A percentile compares a stretch with the other conserved stretches of the same genome.
phyloP scores from a whole-genome alignment of 2,797 vertebrate genomes.

The Lophius americanus region DNA sequence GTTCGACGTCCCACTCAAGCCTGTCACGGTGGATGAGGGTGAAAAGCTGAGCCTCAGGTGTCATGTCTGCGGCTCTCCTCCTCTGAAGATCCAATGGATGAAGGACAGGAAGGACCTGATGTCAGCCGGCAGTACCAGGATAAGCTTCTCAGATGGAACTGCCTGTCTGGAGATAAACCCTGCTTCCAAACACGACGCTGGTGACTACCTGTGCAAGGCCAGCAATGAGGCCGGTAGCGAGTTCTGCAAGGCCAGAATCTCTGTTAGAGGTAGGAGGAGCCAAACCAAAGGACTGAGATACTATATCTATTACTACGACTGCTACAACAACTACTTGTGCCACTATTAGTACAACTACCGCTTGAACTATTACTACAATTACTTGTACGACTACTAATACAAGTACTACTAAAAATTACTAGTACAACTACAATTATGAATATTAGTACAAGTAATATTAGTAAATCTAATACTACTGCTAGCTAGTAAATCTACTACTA shows the following conservation, averaged over 20 bases:
- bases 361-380: no score
- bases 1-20: slow-evolving; percentile 90
- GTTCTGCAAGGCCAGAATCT: slow-evolving; percentile 92
- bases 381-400: no score
- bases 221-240: slow-evolving; percentile 91
- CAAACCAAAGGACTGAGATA: no score
- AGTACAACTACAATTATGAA: no score
- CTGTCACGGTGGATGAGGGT: slow-evolving; percentile 84
- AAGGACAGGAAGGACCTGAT: slow-evolving; percentile 92
- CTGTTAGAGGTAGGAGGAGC: slow-evolving; percentile 85
- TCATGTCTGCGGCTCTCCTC: slow-evolving; percentile 89
- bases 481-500: no score
- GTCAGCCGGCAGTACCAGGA: slow-evolving; percentile 84
- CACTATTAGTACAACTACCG: no score
- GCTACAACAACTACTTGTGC: no score
- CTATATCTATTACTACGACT: no score
- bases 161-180: slow-evolving; percentile 87
- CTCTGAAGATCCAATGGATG: slow-evolving; percentile 94
- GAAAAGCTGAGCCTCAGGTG: slow-evolving; percentile 88
- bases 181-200: slow-evolving; percentile 84
- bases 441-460: no score
- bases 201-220: slow-evolving; percentile 96
- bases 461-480: no score
- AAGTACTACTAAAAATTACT: no score
- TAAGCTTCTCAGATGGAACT: slow-evolving; percentile 88